These are phyloP conservation scores for Polydrusus cervinus DNA, from an alignment of 2,888 invertebrate genomes.

Conservation along the genomic window DNA sequence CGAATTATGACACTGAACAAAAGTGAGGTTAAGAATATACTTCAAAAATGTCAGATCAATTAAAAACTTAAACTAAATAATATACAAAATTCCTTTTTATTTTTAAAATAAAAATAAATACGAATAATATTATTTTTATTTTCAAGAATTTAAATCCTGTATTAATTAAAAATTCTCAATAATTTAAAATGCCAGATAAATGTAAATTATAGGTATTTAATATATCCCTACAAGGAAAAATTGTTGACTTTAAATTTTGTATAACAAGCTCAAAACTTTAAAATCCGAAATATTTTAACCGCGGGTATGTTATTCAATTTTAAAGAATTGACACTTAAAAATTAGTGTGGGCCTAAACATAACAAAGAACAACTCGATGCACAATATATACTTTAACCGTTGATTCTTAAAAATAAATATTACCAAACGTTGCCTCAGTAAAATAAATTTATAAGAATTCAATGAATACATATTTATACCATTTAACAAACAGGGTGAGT, in stretches of 20 bases:
- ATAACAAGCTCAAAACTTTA: background rate
- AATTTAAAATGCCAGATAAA: too few relatives aligned
- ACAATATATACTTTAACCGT: constrained; percentile 6
- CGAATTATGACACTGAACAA: too few relatives aligned
- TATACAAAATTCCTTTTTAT: too few relatives aligned
- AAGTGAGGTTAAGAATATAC: too few relatives aligned
- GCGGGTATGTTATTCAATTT: background rate
- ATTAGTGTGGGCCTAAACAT: constrained; percentile 10
- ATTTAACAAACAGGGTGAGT: constrained; percentile 22
- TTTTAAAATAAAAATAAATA: too few relatives aligned
- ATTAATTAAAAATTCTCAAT: too few relatives aligned
- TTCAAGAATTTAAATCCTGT: too few relatives aligned
- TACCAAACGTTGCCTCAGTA: background rate
- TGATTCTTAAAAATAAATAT: constrained; percentile 10
- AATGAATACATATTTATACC: background rate
- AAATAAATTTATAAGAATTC: background rate
- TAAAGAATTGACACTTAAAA: constrained; percentile 5
- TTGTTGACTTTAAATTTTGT: background rate
- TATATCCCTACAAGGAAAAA: background rate
- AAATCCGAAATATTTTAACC: background rate
- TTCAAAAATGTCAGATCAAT: too few relatives aligned
- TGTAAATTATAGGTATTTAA: too few relatives aligned
- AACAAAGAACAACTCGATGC: constrained; percentile 5
- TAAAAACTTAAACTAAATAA: too few relatives aligned
- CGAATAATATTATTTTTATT: too few relatives aligned